Conservation (phyloP, 2,113 vertebrate species). For the Condylura cristata region DNA sequence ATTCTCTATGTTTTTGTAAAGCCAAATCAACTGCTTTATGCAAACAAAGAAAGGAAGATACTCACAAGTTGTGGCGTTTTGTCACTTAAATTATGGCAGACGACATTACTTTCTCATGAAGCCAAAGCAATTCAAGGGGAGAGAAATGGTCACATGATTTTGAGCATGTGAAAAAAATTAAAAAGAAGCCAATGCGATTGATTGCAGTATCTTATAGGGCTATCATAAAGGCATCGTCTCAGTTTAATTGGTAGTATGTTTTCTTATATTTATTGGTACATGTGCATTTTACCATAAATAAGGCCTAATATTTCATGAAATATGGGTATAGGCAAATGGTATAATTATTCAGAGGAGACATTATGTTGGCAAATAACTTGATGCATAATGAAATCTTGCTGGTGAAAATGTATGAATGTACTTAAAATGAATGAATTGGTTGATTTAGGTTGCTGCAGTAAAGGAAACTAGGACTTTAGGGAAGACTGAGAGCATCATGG, state of each 20-base stretch:
- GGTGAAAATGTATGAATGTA: background rate
- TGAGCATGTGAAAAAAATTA: background rate
- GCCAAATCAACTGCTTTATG: background rate
- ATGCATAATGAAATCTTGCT: background rate
- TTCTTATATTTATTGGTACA: background rate
- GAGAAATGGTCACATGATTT: background rate
- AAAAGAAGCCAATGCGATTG: background rate
- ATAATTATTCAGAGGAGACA: background rate
- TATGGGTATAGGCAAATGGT: background rate
- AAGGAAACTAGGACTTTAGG: background rate
- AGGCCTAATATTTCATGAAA: background rate
- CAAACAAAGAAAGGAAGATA: conserved; percentile 10
- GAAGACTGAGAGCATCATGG: background rate
- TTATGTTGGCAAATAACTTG: conserved; percentile 8
- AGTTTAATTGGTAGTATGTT: background rate
- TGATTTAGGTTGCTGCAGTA: background rate
- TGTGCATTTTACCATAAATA: background rate
- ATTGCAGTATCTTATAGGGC: background rate
- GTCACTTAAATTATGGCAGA: background rate
- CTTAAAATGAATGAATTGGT: background rate
- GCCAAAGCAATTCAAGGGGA: background rate
- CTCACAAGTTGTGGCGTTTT: background rate
- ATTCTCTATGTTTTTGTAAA: conserved; percentile 12
- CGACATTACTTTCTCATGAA: background rate
- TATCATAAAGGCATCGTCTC: background rate